Conservation (phyloP, 2,797 vertebrate species). For the Silurus aristotelis region DNA sequence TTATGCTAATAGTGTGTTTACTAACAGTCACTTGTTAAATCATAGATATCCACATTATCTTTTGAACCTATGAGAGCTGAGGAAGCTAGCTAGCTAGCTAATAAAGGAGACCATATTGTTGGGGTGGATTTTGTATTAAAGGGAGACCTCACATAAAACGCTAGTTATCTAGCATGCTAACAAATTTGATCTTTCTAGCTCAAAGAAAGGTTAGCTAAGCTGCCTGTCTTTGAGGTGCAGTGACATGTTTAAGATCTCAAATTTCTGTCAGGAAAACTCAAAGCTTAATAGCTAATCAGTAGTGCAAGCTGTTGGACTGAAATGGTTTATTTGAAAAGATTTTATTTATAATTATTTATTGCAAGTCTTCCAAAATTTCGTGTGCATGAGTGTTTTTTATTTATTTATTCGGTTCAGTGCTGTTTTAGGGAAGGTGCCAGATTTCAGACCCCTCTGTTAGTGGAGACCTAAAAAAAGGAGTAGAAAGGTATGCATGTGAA, state of each 20-base stretch:
- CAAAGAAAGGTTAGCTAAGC: background rate
- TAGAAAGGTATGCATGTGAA: conserved; percentile 5
- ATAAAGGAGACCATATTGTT: background rate
- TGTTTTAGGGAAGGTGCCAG: conserved; percentile 61
- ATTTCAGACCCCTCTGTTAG: conserved; percentile 64
- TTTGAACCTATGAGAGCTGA: background rate
- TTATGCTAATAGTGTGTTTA: background rate
- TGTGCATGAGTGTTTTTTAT: no score
- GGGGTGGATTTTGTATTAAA: background rate
- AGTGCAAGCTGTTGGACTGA: background rate
- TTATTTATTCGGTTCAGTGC: background rate
- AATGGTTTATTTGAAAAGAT: no score
- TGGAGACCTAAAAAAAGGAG: background rate
- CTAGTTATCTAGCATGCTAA: background rate
- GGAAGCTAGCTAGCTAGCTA: background rate
- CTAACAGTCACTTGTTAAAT: background rate
- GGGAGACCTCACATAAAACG: background rate
- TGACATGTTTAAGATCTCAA: background rate
- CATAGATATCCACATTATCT: background rate
- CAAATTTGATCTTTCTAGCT: background rate
- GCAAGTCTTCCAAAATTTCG: no score
- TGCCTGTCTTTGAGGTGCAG: background rate
- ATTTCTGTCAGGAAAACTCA: background rate
- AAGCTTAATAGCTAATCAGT: background rate
- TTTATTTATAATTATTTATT: no score